Evolutionary conservation across 92 coral and sea anemone species (phyloP), one percentile per base, ranked within the genome.

Genomic region (Porites evermanni): DNA sequence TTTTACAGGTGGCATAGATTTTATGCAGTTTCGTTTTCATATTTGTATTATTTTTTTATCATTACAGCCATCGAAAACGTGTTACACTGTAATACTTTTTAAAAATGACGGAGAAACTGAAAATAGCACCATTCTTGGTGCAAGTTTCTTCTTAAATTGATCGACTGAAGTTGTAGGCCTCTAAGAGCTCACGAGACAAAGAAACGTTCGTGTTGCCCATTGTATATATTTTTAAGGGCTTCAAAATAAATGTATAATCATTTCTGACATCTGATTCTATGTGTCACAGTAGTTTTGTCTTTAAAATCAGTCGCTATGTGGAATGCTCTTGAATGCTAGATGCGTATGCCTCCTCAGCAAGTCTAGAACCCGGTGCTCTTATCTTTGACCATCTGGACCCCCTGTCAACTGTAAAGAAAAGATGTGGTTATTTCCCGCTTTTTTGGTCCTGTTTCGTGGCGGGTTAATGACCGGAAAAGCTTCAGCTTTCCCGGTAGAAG

Each of bases 181-280:
- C 6, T 38, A 38, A 38, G 21, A 26, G 29, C 58, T 78, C 20
- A 20, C 7, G 18, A 4, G 47, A 38, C 47, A 24, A 47, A 59
- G 72, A 79, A 60, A 56, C 6, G 4, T 66, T 63, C 47, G 32
- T 6, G 12, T 20, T 68, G 84, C 84, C 75, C 82, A 38, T 5
- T 79, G 74, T 79, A 79, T 19, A 79, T 79, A 67, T 2, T 23
- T 53, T 19, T 21, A 16, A 67, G 74, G 84, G 84, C 75, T 67
- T 67, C 19, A 20, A 51, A 79, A 38, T 47, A 79, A 19, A 23
- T 53, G 23, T 52, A 51, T 74, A 52, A 10, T 53, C 26, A 16
- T 12, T n/a, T 51, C 4, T 4, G 32, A 52, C 10, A 12, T 53
- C 14, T 74, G 53, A 38, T 51, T 52, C 53, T 52, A n/a, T 70